Evolutionary conservation across 2,797 vertebrate genomes (phyloP).

Genomic region (Streptopelia turtur): DNA sequence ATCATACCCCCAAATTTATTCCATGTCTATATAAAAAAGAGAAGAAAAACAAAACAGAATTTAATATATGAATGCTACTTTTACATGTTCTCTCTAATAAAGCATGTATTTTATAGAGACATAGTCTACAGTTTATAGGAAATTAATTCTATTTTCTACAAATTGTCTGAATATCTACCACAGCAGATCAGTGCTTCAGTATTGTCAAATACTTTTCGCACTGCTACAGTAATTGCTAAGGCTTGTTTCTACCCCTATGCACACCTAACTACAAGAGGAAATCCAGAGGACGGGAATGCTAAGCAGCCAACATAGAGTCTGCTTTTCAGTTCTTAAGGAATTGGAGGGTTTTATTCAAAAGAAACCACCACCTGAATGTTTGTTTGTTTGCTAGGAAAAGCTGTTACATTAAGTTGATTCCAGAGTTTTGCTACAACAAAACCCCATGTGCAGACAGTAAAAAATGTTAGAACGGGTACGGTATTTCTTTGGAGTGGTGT

Average conservation of each 20-base stretch:
- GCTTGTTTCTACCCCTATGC: conserved; percentile 1
- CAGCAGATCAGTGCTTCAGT: background rate
- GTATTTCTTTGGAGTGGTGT: background rate
- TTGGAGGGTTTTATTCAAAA: background rate
- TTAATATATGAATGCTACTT: background rate
- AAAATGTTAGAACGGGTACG: background rate
- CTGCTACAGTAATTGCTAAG: background rate
- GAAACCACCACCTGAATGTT: conserved; percentile 66
- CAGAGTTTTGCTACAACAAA: conserved; percentile 79
- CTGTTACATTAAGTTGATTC: conserved; percentile 21
- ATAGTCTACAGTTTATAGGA: background rate
- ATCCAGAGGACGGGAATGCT: background rate
- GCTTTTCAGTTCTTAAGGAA: background rate
- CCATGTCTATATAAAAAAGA: background rate
- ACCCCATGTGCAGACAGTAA: background rate
- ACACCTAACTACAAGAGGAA: background rate
- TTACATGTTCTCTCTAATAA: background rate
- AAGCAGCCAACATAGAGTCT: background rate
- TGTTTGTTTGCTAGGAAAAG: conserved; percentile 61
- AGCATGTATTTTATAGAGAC: background rate
- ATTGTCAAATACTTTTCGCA: background rate
- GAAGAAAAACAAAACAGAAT: background rate
- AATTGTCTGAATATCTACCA: background rate
- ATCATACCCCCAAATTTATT: background rate
- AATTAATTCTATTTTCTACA: background rate